Base-by-base conservation (phyloP, 2,888 invertebrate species). In the Tanytarsus gracilentus region DNA sequence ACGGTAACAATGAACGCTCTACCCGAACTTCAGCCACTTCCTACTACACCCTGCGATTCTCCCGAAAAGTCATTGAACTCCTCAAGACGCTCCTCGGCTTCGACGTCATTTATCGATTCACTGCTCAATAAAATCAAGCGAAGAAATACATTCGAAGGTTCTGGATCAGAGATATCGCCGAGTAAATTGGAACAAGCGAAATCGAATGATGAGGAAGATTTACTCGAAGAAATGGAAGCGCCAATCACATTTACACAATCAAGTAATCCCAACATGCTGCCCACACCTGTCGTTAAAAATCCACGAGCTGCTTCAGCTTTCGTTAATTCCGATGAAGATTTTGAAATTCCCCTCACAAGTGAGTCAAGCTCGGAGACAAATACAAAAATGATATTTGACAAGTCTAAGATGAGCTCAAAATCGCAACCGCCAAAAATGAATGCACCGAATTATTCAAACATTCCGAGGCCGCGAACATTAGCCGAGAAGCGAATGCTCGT, bases 401-500 rank as follows among this genome's bases (percentile, higher is more conserved):
- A 72, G 55, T 73, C 73, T 1, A 65, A 72, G 29, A 70, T 74
- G 3, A 69, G 68, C 2, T 63, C 65, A 1, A 69, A 68, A 26
- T 68, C 70, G 18, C 61, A 65, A 52, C 67, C 72, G 5, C 74
- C 74, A 2, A 67, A 64, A 6, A 67, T 74, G 65, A 67, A 69
- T 23, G 69, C 70, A 68, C 73, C 72, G 6, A 66, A 67, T 6
- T 68, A 71, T 2, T 70, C 69, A 14, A 69, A 70, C 33, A 63
- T 70, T 9, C 68, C 70, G 21, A 75, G 76, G 61, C 70, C 78
- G 2, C 74, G 78, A 63, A 79, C 79, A 0, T 72, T 79, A 2
- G 79, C 78, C 0, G 78, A 79, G 65, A 76, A 78, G 61, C 69
- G 79, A 7, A 68, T 77, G 62, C 64, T 78, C 36, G 74, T 76